These are phyloP conservation scores for Lasioglossum villosulum DNA, from an alignment of 2,888 invertebrate genomes.

Conservation along the genomic window DNA sequence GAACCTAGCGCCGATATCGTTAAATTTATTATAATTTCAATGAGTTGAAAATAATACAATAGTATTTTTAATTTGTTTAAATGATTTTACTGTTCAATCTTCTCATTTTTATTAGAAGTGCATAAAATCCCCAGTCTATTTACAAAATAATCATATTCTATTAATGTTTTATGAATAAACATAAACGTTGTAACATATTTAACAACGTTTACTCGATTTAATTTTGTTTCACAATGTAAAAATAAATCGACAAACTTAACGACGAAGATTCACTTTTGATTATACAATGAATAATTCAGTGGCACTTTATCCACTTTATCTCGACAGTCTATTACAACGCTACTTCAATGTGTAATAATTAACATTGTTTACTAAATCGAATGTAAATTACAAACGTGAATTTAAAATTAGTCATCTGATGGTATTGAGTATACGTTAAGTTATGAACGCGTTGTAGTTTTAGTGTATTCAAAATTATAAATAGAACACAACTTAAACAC, in stretches of 20 bases:
- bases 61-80: no score
- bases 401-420: background rate
- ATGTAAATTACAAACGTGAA: background rate
- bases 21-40: no score
- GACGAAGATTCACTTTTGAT: background rate
- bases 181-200: background rate
- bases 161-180: background rate
- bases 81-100: background rate
- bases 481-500: background rate
- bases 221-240: background rate
- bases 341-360: background rate
- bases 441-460: background rate
- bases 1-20: no score
- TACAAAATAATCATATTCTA: background rate
- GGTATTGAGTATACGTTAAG: background rate
- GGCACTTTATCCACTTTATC: background rate
- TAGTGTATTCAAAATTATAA: background rate
- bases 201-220: background rate
- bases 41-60: background rate
- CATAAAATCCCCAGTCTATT: background rate
- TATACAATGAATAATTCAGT: background rate
- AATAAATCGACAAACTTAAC: background rate
- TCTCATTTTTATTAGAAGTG: background rate
- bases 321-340: background rate
- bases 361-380: background rate